These are phyloP conservation scores for Macroteleia sp. DNA, from an alignment of 2,888 invertebrate species.

Conservation along the genomic window DNA sequence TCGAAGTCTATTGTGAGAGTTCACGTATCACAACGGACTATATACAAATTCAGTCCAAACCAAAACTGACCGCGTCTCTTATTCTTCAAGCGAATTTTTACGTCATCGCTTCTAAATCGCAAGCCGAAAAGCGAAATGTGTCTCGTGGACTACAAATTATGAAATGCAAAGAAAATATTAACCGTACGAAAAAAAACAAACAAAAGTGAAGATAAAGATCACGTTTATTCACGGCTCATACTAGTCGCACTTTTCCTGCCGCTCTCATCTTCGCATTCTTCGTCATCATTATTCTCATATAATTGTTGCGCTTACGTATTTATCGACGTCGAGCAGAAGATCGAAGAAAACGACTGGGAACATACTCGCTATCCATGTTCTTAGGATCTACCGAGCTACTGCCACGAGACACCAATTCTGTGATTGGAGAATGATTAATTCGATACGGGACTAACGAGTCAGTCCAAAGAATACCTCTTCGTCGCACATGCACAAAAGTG, in stretches of 20 bases:
- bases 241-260: conserved; percentile 46
- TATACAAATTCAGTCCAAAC: background rate
- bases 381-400: conserved; percentile 63
- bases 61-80: conserved; percentile 10
- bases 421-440: conserved; percentile 55
- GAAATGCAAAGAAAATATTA: no score
- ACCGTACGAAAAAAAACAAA: conserved; percentile 1
- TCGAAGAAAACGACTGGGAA: conserved; percentile 43
- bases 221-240: conserved; percentile 11
- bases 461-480: conserved; percentile 36
- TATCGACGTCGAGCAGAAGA: conserved; percentile 41
- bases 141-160: no score
- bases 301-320: conserved; percentile 43
- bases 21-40: conserved; percentile 19
- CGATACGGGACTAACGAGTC: conserved; percentile 48
- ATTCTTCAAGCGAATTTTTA: conserved; percentile 17
- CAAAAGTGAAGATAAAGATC: background rate
- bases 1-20: conserved; percentile 25
- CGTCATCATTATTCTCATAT: conserved; percentile 50
- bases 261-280: conserved; percentile 51
- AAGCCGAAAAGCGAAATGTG: background rate
- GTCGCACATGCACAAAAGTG: conserved; percentile 39
- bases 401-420: conserved; percentile 66
- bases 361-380: conserved; percentile 43
- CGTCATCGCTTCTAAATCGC: background rate